Percentiles rank a stretch among this genome's conserved stretches.
These are phyloP conservation scores for Astropecten irregularis DNA, from an alignment of 53 echinoderm and acorn worm genomes.

Conservation along the genomic window DNA sequence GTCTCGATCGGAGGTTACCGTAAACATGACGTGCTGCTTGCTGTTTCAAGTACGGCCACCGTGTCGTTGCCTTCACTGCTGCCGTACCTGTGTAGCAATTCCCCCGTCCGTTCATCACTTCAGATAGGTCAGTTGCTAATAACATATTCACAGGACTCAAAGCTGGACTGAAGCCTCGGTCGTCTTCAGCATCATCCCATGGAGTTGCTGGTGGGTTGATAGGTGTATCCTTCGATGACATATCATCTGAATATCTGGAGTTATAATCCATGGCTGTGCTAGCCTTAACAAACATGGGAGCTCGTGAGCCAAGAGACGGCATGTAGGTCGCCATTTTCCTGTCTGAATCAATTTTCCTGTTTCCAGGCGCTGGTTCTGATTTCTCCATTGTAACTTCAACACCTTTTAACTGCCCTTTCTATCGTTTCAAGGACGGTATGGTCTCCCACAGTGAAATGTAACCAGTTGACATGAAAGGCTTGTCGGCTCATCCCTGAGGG, in stretches of 20 bases:
- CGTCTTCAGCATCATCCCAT: slow-evolving; percentile 52
- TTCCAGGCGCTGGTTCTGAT: not conserved
- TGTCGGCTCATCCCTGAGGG: too few species aligned
- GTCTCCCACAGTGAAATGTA: too few species aligned
- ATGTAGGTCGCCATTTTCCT: slow-evolving; percentile 27
- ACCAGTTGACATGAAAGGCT: too few species aligned
- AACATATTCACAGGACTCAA: slow-evolving; percentile 42
- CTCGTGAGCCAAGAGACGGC: slow-evolving; percentile 42
- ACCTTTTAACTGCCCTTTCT: not conserved
- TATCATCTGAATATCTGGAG: not conserved
- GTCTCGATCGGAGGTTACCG: slow-evolving; percentile 36
- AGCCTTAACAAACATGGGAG: slow-evolving; percentile 36
- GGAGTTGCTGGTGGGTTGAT: slow-evolving; percentile 63
- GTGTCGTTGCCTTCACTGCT: not conserved
- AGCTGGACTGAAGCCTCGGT: not conserved
- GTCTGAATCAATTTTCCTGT: not conserved
- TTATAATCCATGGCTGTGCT: not conserved
- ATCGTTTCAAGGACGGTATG: too few species aligned
- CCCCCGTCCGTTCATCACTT: slow-evolving; percentile 1
- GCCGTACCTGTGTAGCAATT: not conserved
- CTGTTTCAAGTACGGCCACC: slow-evolving; percentile 48
- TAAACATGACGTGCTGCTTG: slow-evolving; percentile 43
- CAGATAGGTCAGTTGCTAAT: slow-evolving; percentile 34
- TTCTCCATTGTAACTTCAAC: too few species aligned
- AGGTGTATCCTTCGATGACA: not conserved